phyloP scores from a whole-genome alignment of 2,797 vertebrate species.

The Cyclopterus lumpus region DNA sequence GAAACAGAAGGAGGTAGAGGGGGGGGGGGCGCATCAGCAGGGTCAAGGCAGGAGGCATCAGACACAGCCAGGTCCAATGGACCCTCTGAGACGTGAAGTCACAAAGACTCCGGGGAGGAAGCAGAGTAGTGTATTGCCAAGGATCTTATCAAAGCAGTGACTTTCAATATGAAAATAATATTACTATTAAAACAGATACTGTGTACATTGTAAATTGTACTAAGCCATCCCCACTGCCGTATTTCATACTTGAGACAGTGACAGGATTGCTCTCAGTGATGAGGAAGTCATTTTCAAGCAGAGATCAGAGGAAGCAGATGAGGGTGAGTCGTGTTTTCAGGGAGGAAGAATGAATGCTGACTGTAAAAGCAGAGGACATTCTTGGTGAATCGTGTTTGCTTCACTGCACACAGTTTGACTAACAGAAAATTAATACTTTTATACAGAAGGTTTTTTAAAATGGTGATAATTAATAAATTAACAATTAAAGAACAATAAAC shows the following conservation, averaged over 20 bases:
- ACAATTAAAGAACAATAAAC: neutral
- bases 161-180: neutral
- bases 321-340: neutral
- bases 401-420: neutral
- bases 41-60: no score
- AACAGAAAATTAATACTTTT: neutral
- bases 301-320: slow-evolving; percentile 26
- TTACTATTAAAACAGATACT: neutral
- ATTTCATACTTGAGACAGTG: neutral
- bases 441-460: neutral
- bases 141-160: neutral
- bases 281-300: slow-evolving; percentile 36
- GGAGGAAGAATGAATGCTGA: slow-evolving; percentile 1
- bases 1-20: no score
- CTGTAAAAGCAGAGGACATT: neutral
- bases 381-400: neutral
- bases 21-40: no score
- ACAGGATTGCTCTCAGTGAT: neutral
- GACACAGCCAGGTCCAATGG: no score
- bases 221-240: neutral
- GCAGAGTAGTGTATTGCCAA: slow-evolving; percentile 4
- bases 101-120: no score
- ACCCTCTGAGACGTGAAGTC: no score
- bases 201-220: neutral
- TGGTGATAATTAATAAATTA: neutral